Conservation (phyloP, 1,140 invertebrate species). For the Aleiodes sp. region DNA sequence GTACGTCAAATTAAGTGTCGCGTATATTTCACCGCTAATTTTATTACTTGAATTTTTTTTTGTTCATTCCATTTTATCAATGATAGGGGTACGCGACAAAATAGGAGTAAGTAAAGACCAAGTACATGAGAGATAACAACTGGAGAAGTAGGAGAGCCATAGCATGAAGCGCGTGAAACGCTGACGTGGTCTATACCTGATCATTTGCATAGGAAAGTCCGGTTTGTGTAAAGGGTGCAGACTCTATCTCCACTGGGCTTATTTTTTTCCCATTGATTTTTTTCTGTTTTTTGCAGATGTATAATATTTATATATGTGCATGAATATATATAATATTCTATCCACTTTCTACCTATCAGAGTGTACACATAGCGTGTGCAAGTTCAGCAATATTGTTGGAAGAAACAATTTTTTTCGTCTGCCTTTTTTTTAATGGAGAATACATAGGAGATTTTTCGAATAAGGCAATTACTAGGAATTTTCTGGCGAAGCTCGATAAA, state of each 20-base stretch:
- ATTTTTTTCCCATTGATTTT: slow-evolving; percentile 3
- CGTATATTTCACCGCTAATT: background rate
- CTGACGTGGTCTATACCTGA: slow-evolving; percentile 27
- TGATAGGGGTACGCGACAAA: background rate
- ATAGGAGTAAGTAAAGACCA: background rate
- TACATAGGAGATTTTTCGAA: background rate
- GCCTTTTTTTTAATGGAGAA: background rate
- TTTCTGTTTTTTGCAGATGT: background rate
- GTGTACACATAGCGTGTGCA: background rate
- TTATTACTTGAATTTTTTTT: background rate
- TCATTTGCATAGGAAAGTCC: slow-evolving; percentile 28
- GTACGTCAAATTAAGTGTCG: too few relatives aligned
- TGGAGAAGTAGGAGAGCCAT: background rate
- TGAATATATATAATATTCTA: background rate
- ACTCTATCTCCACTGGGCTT: background rate
- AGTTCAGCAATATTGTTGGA: background rate
- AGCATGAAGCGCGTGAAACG: slow-evolving; percentile 26
- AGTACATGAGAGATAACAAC: slow-evolving; percentile 12
- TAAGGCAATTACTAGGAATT: too few relatives aligned
- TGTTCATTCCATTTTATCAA: background rate
- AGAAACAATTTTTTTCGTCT: background rate
- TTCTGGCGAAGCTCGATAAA: too few relatives aligned
- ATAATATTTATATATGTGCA: background rate
- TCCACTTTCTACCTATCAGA: background rate
- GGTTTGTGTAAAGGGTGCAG: slow-evolving; percentile 1